These are phyloP conservation scores for Drosophila pandora DNA, from an alignment of 1,140 invertebrate species.

Conservation along the genomic window DNA sequence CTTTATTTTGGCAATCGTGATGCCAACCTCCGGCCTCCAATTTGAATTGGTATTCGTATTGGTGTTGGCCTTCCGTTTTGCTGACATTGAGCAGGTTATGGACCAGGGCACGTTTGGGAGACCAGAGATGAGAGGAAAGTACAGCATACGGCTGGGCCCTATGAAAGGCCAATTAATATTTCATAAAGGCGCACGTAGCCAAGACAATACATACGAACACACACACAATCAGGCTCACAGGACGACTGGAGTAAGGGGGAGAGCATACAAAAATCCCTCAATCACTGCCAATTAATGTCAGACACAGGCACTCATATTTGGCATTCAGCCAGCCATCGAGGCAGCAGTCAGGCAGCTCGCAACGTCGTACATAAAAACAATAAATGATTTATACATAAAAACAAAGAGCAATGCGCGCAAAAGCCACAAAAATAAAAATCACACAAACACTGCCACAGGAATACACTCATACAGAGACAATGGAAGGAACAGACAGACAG, in stretches of 20 bases:
- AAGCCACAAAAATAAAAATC: slow-evolving; percentile 82
- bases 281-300: slow-evolving; percentile 82
- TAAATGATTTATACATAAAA: slow-evolving; percentile 82
- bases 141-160: slow-evolving; percentile 24
- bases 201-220: slow-evolving; percentile 48
- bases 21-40: slow-evolving; percentile 21
- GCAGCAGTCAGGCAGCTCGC: slow-evolving; percentile 57
- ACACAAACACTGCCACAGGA: slow-evolving; percentile 34
- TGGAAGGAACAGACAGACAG: slow-evolving; percentile 18
- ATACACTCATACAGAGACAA: slow-evolving; percentile 40
- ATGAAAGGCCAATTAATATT: slow-evolving; percentile 82
- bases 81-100: slow-evolving; percentile 71
- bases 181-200: slow-evolving; percentile 79
- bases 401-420: slow-evolving; percentile 76
- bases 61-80: slow-evolving; percentile 44
- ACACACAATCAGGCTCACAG: slow-evolving; percentile 16
- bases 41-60: slow-evolving; percentile 9
- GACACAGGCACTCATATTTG: slow-evolving; percentile 80
- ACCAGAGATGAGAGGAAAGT: slow-evolving; percentile 11
- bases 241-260: slow-evolving; percentile 4
- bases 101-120: slow-evolving; percentile 53
- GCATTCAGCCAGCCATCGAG: slow-evolving; percentile 58
- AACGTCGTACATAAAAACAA: slow-evolving; percentile 77
- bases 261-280: slow-evolving; percentile 77
- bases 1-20: slow-evolving; percentile 46